Base-by-base conservation (phyloP, 2,797 vertebrate species). In the Bradypus variegatus region DNA sequence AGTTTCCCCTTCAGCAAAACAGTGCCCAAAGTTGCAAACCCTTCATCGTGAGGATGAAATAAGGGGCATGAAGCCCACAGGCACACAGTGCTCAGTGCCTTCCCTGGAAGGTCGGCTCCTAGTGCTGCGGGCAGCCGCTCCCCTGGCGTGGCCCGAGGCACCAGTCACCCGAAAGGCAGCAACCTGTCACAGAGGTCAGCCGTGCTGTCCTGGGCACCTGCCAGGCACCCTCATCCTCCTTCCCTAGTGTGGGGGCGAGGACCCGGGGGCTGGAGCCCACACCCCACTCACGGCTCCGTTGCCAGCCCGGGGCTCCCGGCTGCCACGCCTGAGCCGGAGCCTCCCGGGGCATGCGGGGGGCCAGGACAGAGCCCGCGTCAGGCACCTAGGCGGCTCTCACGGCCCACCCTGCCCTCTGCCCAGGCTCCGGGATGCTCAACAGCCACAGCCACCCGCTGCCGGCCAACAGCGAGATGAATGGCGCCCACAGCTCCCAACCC, bases 401-500 rank as follows among this genome's bases (percentile, higher is more conserved):
- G 1, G 70, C 13, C 25, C 2, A 0, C 69, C 45, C 45, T 2
- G 2, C 55, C 77, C 64, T 78, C 85, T 60, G 87, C 33, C n/a
- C 94, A 99, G 99, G 98, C 67, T 96, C 98, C 0, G 98, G 98
- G 41, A 98, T 99, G 97, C 97, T 99, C 87, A 98, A 97, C 97
- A 98, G 97, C 87, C 98, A 99, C 96, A 97, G 97, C 91, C 99
- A 99, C 95, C 95, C 98, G 96, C 98, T 99, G 98, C 98, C 98
- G 38, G 90, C 97, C 93, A 99, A 98, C 0, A 98, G 99, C 4
- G 99, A 99, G 53, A 98, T 99, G 97, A 99, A 98, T 0, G 98
- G 99, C 13, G 97, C 97, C 83, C 99, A 99, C 96, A 90, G 98
- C 0, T 98, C 98, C 72, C 99, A 99, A 97, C 96, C 98, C 90